A percentile compares a stretch with the other conserved stretches of the same genome.
These are phyloP conservation scores for Thymelicus lineola DNA, from an alignment of 2,888 invertebrate species.

Conservation along the genomic window DNA sequence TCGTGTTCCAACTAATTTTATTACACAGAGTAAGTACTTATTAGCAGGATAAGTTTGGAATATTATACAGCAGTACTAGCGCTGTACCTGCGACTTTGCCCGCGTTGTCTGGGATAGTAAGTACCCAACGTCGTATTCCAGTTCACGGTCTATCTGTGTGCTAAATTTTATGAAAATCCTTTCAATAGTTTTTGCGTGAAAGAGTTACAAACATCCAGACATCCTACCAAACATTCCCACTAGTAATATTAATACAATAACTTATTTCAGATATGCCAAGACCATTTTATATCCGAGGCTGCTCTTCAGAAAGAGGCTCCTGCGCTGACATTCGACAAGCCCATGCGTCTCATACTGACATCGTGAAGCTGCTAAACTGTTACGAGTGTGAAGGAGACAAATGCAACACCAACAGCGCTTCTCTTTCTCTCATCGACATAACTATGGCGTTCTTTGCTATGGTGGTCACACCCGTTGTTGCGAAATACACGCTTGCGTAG, in stretches of 20 bases:
- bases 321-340: slow-evolving; percentile 63
- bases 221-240: too few species aligned
- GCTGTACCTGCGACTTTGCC: too few species aligned
- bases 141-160: too few species aligned
- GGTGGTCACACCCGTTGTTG: slow-evolving; percentile 59
- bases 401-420: slow-evolving; percentile 60
- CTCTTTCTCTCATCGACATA: slow-evolving; percentile 54
- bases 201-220: too few species aligned
- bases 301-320: slow-evolving; percentile 65
- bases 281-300: slow-evolving; percentile 66
- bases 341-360: slow-evolving; percentile 49
- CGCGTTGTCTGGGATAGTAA: too few species aligned
- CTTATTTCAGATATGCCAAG: slow-evolving; percentile 58
- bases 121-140: too few species aligned
- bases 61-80: too few species aligned
- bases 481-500: slow-evolving; percentile 60
- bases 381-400: slow-evolving; percentile 65
- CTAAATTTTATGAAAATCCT: too few species aligned
- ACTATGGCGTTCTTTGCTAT: slow-evolving; percentile 57
- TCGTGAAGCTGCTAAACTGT: slow-evolving; percentile 59
- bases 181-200: too few species aligned
- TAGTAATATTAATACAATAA: not conserved
- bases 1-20: too few species aligned
- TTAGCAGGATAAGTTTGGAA: too few species aligned
- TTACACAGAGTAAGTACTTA: too few species aligned